phyloP scores from a whole-genome alignment of 2,888 invertebrate genomes.

The Rapana venosa region DNA sequence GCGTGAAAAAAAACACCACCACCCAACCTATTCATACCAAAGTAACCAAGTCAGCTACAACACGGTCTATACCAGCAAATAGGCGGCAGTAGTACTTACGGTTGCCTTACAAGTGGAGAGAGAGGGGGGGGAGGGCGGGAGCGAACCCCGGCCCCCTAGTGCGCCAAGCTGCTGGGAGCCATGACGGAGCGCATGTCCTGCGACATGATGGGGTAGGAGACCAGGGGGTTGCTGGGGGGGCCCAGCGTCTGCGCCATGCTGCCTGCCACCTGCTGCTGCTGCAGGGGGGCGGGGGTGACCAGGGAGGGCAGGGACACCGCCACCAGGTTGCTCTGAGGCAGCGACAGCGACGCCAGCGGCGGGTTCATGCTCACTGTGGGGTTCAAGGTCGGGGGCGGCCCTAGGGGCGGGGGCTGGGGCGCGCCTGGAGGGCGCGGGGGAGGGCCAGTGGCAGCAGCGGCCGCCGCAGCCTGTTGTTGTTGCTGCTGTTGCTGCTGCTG shows the following conservation, averaged over 20 bases:
- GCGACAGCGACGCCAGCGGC: conserved; percentile 51
- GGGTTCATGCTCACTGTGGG: conserved; percentile 64
- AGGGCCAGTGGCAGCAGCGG: conserved; percentile 33
- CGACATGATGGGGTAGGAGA: conserved; percentile 74
- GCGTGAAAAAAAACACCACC: too few species aligned
- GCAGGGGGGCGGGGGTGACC: conserved; percentile 53
- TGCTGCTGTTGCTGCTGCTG: conserved; percentile 20
- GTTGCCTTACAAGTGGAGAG: neutral
- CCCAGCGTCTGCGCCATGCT: conserved; percentile 65
- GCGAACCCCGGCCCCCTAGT: conserved; percentile 48
- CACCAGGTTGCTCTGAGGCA: conserved; percentile 64
- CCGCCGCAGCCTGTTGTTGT: conserved; percentile 29
- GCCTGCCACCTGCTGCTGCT: conserved; percentile 51
- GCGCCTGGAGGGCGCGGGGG: conserved; percentile 30
- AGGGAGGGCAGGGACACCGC: conserved; percentile 57
- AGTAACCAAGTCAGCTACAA: too few species aligned
- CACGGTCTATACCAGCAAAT: too few species aligned
- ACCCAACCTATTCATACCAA: too few species aligned
- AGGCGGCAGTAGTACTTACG: neutral
- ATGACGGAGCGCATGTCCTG: conserved; percentile 68
- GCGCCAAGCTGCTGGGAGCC: conserved; percentile 68
- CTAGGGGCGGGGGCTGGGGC: conserved; percentile 37
- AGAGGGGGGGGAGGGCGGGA: neutral
- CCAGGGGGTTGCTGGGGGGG: conserved; percentile 62
- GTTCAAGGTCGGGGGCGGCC: conserved; percentile 56